Base-by-base conservation (phyloP, 2,888 invertebrate genomes). In the Oscheius sp. region DNA sequence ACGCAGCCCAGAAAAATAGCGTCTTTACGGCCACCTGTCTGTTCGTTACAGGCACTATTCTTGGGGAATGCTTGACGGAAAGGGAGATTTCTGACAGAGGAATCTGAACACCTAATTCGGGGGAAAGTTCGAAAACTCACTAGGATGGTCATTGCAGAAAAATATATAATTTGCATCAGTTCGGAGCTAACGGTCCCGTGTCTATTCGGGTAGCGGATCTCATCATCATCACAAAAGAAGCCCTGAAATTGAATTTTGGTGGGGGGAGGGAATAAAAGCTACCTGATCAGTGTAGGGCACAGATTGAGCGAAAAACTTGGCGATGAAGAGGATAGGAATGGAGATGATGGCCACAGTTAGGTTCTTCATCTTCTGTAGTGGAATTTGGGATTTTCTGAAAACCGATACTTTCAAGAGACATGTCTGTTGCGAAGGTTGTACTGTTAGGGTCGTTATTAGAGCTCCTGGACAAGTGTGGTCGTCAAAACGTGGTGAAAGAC, bases 181-280 rank as follows among this genome's bases (percentile, higher is more conserved):
- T 78, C 33, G n/a, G 76, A 71, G 2, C 65, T 65, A 11, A 85
- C 74, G 13, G 85, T 85, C 50, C 76, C 71, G 2, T 73, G 75
- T 47, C 79, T 59, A 63, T 79, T 73, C 0, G 85, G 85, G 57
- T 81, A 79, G 1, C 86, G 77, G 37, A 85, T 86, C 70, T 86
- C 85, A 72, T 84, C 80, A 71, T 85, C 85, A 59, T 86, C 81
- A 72, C 85, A 85, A 75, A 85, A 85, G 74, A 86, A 85, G 9
- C 86, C 86, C 84, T 84, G 37, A 50, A 81, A 68, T 37, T 42
- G 3, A 42, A 59, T 59, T 33, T 29, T 29, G 3, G 21, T 33
- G 3, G 3, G 11, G 3, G 21, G 13, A 13, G 3, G 7, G 7
- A 59, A 11, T 29, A 59, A 29, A 2, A 50, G 21, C 13, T 58